These are phyloP conservation scores for Archaeoteleia sp. DNA, from an alignment of 2,888 invertebrate genomes.

Conservation along the genomic window DNA sequence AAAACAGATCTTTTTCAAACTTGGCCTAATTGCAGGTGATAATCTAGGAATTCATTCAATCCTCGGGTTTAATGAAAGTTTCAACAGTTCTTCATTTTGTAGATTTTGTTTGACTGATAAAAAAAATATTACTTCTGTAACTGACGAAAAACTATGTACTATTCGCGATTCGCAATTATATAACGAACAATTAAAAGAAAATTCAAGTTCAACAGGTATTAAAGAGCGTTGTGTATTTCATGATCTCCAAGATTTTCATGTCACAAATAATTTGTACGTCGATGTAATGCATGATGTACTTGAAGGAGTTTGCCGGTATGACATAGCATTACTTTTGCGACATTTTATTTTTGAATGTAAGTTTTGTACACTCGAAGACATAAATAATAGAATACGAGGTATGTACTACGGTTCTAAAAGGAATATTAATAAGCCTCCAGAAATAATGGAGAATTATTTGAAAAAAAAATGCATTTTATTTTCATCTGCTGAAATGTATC, in stretches of 20 bases:
- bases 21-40: slow-evolving; percentile 6
- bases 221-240: slow-evolving; percentile 10
- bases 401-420: slow-evolving; percentile 49
- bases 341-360: slow-evolving; percentile 38
- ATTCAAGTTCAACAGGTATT: slow-evolving; percentile 6
- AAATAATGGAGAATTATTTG: slow-evolving; percentile 36
- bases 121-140: slow-evolving; percentile 4
- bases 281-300: slow-evolving; percentile 53
- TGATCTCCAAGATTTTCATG: slow-evolving; percentile 12
- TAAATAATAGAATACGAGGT: slow-evolving; percentile 45
- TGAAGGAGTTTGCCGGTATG: slow-evolving; percentile 52
- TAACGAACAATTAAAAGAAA: slow-evolving; percentile 13
- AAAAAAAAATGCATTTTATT: slow-evolving; percentile 41
- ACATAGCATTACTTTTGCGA: slow-evolving; percentile 47
- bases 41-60: slow-evolving; percentile 7
- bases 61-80: slow-evolving; percentile 7
- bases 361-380: slow-evolving; percentile 36
- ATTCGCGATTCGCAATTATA: slow-evolving; percentile 8
- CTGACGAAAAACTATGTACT: slow-evolving; percentile 25
- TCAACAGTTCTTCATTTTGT: slow-evolving; percentile 3
- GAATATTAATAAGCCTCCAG: slow-evolving; percentile 46
- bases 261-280: slow-evolving; percentile 39
- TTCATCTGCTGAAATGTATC: slow-evolving; percentile 55
- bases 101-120: background rate
- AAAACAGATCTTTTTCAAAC: slow-evolving; percentile 5